Base-by-base conservation (phyloP, 2,888 invertebrate species). In the Megalurothrips usitatus region DNA sequence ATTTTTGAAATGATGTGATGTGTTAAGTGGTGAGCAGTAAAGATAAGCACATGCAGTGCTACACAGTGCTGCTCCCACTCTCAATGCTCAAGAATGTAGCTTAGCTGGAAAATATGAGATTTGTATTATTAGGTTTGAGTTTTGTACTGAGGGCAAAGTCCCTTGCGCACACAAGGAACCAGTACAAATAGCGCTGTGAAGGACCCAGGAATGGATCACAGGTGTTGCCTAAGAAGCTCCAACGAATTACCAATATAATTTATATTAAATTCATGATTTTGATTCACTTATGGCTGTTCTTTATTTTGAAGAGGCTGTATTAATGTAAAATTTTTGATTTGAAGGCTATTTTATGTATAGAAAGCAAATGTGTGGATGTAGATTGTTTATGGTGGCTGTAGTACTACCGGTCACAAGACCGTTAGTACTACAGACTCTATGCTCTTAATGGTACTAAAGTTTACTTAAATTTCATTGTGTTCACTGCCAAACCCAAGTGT, bases 391-490 rank as follows among this genome's bases (percentile, higher is more conserved):
- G 68, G 68, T 75, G 68, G 68, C 68, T 75, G 68, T 75, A 26
- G 68, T 75, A 75, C 68, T 75, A 75, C 26, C 12, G 23, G 68
- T 75, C 68, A 26, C 26, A 26, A 1, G 68, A 26, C 68, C 26
- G 68, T 12, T 26, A 75, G 26, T 75, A 75, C 68, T 75, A 75
- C 68, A 75, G 68, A 23, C 68, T 75, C 68, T 75, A 75, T 75
- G 68, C 68, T 75, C 68, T 75, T 75, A 75, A 75, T 75, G 68
- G 68, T 75, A 75, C 68, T 75, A 75, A 75, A 75, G 68, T 75
- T 75, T 75, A 75, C 68, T 75, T 75, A 75, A 75, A 75, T 75
- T 75, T 75, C 68, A 75, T 75, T 75, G 68, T 75, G 68, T 75
- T 75, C 68, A 75, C 68, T 75, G 68, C 68, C 68, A 75, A 75